Conservation (phyloP, 37 sponge, comb jelly and placozoan genomes). For the Chondrosia reniformis region DNA sequence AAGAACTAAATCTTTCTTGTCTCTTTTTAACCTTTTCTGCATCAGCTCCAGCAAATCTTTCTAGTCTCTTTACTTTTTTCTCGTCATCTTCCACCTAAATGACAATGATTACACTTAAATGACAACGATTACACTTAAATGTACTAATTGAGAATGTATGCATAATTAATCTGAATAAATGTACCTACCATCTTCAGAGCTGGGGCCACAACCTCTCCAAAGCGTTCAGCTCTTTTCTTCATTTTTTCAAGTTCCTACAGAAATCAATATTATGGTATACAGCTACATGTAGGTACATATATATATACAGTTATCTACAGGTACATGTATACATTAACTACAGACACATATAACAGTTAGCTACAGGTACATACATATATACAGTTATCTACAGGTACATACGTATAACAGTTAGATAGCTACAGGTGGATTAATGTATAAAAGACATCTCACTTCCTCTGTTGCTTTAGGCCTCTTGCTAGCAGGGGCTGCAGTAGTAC, state of each 20-base stretch:
- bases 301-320: too few relatives aligned
- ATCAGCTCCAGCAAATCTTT: constrained; percentile 29
- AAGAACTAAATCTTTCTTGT: constrained; percentile 48
- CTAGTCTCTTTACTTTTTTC: background rate
- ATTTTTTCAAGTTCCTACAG: constrained; percentile 56
- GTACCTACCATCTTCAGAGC: constrained; percentile 39
- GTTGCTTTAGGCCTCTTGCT: background rate
- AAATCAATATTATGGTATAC: background rate
- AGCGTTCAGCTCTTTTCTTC: constrained; percentile 73
- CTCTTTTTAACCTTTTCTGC: constrained; percentile 50
- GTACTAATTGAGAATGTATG: too few relatives aligned
- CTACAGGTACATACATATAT: too few relatives aligned
- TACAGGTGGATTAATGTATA: too few relatives aligned
- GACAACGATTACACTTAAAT: background rate
- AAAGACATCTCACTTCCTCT: background rate
- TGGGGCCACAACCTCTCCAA: constrained; percentile 57
- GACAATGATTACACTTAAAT: background rate
- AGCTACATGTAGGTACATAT: background rate
- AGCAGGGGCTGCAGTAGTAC: background rate
- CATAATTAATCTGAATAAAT: too few relatives aligned
- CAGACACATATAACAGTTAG: too few relatives aligned
- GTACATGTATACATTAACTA: too few relatives aligned
- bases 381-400: too few relatives aligned
- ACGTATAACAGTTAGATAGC: too few relatives aligned
- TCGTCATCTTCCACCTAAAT: background rate